Conservation (phyloP, 2,113 vertebrate species). For the Burhinus bistriatus region DNA sequence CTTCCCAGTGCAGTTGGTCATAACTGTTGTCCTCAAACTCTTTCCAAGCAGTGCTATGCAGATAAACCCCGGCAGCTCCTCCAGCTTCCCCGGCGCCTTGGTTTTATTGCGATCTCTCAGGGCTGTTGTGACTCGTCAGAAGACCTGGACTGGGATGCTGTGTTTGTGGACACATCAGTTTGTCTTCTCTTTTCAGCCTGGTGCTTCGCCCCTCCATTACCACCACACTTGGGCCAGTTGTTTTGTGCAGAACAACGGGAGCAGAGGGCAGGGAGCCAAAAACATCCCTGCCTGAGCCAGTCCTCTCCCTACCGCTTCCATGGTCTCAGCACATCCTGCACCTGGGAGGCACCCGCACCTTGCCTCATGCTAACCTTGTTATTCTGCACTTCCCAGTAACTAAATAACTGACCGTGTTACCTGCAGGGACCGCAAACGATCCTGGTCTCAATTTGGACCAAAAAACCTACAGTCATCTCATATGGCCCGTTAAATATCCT, state of each 20-base stretch:
- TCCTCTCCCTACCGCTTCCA: background rate
- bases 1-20: background rate
- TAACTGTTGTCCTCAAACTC: background rate
- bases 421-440: background rate
- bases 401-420: background rate
- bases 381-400: background rate
- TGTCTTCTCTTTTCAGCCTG: background rate
- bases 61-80: background rate
- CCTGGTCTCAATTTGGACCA: background rate
- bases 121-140: background rate
- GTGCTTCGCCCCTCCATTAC: background rate
- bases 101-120: background rate
- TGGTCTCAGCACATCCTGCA: background rate
- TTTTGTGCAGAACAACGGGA: background rate
- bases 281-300: background rate
- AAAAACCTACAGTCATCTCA: background rate
- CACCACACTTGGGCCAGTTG: rapidly evolving
- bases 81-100: background rate
- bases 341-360: background rate
- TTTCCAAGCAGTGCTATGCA: background rate
- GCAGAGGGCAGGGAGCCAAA: background rate
- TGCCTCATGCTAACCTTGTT: rapidly evolving
- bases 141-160: background rate
- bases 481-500: background rate
- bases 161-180: background rate